Base-by-base conservation (phyloP, 1,140 invertebrate genomes). In the Limonius californicus region DNA sequence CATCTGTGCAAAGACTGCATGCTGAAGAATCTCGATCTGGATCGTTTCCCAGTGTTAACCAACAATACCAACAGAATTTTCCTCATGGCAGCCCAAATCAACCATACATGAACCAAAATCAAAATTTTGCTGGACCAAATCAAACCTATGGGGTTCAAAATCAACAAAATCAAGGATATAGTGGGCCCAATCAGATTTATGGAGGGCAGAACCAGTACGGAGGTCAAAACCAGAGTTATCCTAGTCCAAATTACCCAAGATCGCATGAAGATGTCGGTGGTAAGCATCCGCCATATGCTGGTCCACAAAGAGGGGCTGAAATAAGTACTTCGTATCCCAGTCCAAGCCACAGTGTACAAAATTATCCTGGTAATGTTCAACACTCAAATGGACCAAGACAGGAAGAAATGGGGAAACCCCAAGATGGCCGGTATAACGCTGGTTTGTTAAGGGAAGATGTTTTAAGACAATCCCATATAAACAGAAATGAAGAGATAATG, bases 401-500 rank as follows among this genome's bases (percentile, higher is more conserved):
- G 18, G 69, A 71, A 11, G 69, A 72, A 9, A 63, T 62, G 23
- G 18, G 32, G 9, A 58, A 42, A 21, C 50, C 54, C 11, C 58
- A 59, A 12, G 55, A 61, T 53, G 32, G 39, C 11, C 27, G 60
- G 15, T 62, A 62, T 42, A 54, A 39, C 54, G 18, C 54, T 20
- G 64, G 64, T 12, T 62, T 65, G 14, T 55, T 62, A 42, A 27
- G 64, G n/a, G 64, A 65, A 19, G 64, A 65, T 32, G 42, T 54
- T 42, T 30, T 61, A n/a, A 14, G 64, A 32, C 64, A 65, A 2
- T 57, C 57, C 11, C 55, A 54, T 2, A 6, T 30, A 0, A 35
- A 42, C 9, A 54, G 71, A 53, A 71, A 71, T 18, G 73, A 74
- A 35, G 73, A 74, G 54, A 67, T 74, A 43, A 69, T 73, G 68